Conservation (phyloP, 2,888 invertebrate species). For the Yponomeuta plumbellus region DNA sequence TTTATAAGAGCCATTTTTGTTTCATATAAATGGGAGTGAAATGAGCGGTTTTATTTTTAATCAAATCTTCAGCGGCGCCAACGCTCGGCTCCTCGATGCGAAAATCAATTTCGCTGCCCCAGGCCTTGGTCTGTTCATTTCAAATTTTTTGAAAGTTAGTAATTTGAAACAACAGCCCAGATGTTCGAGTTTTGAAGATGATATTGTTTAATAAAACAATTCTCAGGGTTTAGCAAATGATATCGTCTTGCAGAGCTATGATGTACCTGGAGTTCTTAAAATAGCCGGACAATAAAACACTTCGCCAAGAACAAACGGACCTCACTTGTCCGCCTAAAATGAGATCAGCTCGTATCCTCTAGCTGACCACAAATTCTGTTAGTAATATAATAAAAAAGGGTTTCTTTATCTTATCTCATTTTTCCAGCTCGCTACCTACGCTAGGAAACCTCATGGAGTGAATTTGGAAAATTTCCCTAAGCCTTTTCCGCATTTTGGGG, state of each 20-base stretch:
- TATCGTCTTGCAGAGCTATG: no score
- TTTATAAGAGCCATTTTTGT: neutral
- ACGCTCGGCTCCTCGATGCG: neutral
- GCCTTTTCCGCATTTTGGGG: slow-evolving; percentile 29
- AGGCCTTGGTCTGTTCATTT: neutral
- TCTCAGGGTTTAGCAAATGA: no score
- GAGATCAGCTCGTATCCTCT: neutral
- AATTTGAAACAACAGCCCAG: neutral
- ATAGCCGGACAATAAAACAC: neutral
- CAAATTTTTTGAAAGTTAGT: neutral
- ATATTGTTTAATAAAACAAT: slow-evolving; percentile 12
- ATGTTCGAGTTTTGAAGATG: slow-evolving; percentile 16
- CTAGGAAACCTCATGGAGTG: slow-evolving; percentile 42
- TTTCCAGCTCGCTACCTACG: slow-evolving; percentile 51
- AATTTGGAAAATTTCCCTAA: slow-evolving; percentile 45
- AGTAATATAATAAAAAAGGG: slow-evolving; percentile 28
- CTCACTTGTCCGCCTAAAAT: neutral
- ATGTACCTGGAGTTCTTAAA: neutral
- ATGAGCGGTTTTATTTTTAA: slow-evolving; percentile 8
- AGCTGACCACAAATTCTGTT: slow-evolving; percentile 1
- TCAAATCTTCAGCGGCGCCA: neutral
- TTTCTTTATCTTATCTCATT: slow-evolving; percentile 49
- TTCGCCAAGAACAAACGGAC: neutral
- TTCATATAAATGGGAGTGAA: neutral
- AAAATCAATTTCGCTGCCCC: slow-evolving; percentile 6